A percentile compares a stretch with the other conserved stretches of the same genome.
Conservation (phyloP, 2,888 invertebrate genomes). For the Chymomyza caudatula region DNA sequence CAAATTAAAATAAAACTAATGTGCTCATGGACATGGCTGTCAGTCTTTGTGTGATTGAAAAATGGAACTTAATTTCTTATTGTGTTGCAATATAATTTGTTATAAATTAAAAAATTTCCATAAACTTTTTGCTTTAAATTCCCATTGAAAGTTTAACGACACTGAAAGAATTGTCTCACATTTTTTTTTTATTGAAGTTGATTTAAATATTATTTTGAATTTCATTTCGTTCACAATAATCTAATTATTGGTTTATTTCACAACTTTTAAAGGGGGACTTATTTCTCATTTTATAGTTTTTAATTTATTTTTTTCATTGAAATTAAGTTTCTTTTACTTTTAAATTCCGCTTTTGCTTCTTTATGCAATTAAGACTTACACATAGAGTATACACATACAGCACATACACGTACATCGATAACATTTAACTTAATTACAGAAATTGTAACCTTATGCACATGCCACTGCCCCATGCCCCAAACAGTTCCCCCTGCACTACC, state of each 20-base stretch:
- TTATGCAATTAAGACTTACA: constrained; percentile 23
- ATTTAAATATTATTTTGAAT: constrained; percentile 27
- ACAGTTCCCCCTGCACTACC: constrained; percentile 2
- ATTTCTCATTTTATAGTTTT: constrained; percentile 21
- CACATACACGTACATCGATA: constrained; percentile 14
- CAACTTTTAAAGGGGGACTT: constrained; percentile 60
- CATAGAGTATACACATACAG: constrained; percentile 26
- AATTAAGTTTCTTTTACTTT: constrained; percentile 4
- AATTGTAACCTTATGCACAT: constrained; percentile 32
- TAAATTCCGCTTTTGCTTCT: constrained; percentile 3
- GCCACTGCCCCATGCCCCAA: neutral
- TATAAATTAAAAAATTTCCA: too few species aligned
- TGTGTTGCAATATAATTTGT: too few species aligned
- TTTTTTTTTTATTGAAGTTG: constrained; percentile 38
- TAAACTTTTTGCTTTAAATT: too few species aligned
- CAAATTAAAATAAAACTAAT: too few species aligned
- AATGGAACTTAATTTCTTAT: too few species aligned
- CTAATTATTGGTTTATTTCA: constrained; percentile 74
- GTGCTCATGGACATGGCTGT: too few species aligned
- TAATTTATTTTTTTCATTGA: constrained; percentile 14
- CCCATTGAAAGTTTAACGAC: too few species aligned
- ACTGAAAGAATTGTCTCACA: too few species aligned
- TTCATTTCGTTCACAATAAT: constrained; percentile 49
- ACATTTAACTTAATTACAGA: constrained; percentile 62
- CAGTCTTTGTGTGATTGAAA: too few species aligned